These are phyloP conservation scores for Hetaerina americana DNA, from an alignment of 1,140 invertebrate species.

Conservation along the genomic window DNA sequence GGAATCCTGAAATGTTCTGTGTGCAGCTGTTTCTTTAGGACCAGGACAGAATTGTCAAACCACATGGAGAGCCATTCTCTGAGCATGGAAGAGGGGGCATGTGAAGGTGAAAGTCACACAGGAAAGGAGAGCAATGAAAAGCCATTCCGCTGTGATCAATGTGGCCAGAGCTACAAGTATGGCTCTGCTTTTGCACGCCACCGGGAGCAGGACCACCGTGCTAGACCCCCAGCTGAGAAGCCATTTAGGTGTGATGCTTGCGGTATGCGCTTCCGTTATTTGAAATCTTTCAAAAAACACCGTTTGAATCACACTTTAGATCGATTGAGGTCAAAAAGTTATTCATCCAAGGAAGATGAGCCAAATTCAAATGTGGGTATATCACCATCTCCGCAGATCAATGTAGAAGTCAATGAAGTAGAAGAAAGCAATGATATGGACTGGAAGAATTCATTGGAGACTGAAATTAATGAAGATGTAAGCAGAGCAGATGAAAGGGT, in stretches of 20 bases:
- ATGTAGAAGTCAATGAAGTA: neutral
- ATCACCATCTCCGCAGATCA: too few species aligned
- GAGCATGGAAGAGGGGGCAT: neutral
- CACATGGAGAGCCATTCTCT: too few species aligned
- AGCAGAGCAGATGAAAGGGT: too few species aligned
- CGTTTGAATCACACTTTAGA: conserved; percentile 72
- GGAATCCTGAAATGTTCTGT: too few species aligned
- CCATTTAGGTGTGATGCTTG: conserved; percentile 80
- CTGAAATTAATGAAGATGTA: neutral
- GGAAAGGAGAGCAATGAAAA: too few species aligned
- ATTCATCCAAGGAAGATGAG: neutral
- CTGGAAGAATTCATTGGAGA: neutral
- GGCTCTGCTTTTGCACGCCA: conserved; percentile 78
- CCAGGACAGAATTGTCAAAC: too few species aligned
- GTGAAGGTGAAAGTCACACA: neutral
- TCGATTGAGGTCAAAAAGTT: conserved; percentile 41
- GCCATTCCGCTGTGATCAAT: conserved; percentile 82
- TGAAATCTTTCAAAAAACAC: conserved; percentile 82
- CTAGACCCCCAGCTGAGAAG: conserved; percentile 70
- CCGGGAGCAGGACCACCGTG: conserved; percentile 75
- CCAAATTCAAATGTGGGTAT: too few species aligned
- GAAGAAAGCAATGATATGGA: neutral
- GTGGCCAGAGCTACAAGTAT: conserved; percentile 78
- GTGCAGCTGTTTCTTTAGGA: too few species aligned
- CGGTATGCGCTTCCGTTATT: conserved; percentile 76